Evolutionary conservation across 2,888 invertebrate species (phyloP).

Genomic region (Achlya flavicornis): DNA sequence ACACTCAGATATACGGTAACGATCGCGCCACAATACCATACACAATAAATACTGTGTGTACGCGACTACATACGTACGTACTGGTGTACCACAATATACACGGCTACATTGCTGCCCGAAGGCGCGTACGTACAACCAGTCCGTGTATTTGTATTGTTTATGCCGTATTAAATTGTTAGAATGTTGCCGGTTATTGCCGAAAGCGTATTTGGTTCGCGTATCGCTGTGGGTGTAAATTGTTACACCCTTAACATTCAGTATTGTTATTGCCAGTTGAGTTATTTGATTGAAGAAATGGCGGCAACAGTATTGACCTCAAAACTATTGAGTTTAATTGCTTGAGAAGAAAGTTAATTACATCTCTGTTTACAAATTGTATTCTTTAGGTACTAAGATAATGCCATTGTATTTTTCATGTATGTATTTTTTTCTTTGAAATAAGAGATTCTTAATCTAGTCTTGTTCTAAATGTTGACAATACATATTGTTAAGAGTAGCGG

Average conservation of each 20-base stretch:
- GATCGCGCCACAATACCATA: constrained; percentile 81
- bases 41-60: constrained; percentile 79
- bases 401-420: neutral
- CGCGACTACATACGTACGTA: constrained; percentile 63
- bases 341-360: neutral
- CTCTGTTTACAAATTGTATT: neutral
- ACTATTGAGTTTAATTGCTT: constrained; percentile 7
- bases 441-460: no score
- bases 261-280: constrained; percentile 40
- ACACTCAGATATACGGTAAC: constrained; percentile 79
- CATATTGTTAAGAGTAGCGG: neutral
- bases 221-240: constrained; percentile 72
- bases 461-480: no score
- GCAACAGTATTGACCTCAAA: neutral
- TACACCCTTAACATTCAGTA: constrained; percentile 32
- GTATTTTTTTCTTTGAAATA: neutral
- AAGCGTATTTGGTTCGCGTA: constrained; percentile 79
- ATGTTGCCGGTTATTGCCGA: constrained; percentile 81
- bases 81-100: constrained; percentile 13
- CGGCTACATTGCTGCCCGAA: constrained; percentile 27
- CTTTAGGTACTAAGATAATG: no score
- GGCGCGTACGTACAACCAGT: constrained; percentile 60
- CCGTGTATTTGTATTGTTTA: constrained; percentile 80
- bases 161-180: constrained; percentile 81
- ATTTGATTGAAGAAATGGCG: constrained; percentile 11